Evolutionary conservation across 2,888 invertebrate species (phyloP).

Genomic region (Drosophila kuntzei): DNA sequence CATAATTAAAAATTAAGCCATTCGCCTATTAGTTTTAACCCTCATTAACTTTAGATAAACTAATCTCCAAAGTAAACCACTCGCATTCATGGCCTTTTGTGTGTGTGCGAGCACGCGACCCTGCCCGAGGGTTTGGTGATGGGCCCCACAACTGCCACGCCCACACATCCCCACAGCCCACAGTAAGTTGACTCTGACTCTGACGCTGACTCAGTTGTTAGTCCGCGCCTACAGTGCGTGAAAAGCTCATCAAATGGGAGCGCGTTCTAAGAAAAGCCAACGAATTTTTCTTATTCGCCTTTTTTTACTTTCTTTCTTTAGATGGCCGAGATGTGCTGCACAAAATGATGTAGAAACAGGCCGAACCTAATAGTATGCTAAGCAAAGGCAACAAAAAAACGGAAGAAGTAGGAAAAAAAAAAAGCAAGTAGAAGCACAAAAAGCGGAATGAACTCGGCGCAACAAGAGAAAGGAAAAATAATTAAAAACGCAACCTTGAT

Average conservation of each 20-base stretch:
- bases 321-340: conserved; percentile 43
- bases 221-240: conserved; percentile 77
- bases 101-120: conserved; percentile 53
- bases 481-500: conserved; percentile 85
- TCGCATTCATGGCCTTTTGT: conserved; percentile 70
- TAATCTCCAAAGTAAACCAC: conserved; percentile 82
- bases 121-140: conserved; percentile 63
- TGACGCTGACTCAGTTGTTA: conserved; percentile 32
- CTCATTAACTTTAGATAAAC: conserved; percentile 82
- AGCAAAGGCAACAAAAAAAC: conserved; percentile 37
- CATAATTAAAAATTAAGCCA: conserved; percentile 82
- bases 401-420: neutral
- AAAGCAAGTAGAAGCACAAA: conserved; percentile 32
- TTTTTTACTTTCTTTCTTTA: conserved; percentile 14
- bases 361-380: conserved; percentile 72
- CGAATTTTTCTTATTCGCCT: conserved; percentile 41
- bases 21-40: conserved; percentile 82
- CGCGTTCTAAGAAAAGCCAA: conserved; percentile 48
- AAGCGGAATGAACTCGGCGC: conserved; percentile 52
- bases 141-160: conserved; percentile 7
- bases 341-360: conserved; percentile 77
- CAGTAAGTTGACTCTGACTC: conserved; percentile 12
- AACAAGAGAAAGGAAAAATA: conserved; percentile 81
- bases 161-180: neutral
- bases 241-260: conserved; percentile 77